These are phyloP conservation scores for Camelus bactrianus DNA, from an alignment of 2,113 vertebrate species.

Conservation along the genomic window DNA sequence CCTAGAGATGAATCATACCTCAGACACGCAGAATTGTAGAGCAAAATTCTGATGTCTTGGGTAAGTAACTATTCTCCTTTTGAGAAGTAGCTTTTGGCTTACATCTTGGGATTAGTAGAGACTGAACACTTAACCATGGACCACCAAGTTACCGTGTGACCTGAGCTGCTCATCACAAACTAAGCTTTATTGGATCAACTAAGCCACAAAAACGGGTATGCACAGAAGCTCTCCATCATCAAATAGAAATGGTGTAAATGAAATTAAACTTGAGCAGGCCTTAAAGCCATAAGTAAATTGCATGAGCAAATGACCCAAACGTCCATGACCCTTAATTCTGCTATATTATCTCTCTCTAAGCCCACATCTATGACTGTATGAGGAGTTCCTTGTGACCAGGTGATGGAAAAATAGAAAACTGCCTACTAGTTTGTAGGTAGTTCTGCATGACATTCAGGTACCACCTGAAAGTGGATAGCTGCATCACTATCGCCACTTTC, in stretches of 20 bases:
- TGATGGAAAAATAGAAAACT: not conserved
- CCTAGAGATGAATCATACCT: not conserved
- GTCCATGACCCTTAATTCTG: not conserved
- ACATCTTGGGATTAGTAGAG: not conserved
- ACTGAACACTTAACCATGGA: not conserved
- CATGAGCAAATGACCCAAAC: not conserved
- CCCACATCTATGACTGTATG: not conserved
- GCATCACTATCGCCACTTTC: not conserved
- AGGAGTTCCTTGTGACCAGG: not conserved
- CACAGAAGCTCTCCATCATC: not conserved
- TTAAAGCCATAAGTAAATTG: not conserved
- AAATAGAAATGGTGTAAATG: not conserved
- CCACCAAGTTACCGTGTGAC: not conserved
- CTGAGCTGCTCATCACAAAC: not conserved
- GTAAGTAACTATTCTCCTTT: not conserved
- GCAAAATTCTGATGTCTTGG: not conserved
- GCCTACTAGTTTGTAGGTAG: not conserved
- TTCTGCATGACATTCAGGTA: not conserved
- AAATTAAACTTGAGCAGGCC: not conserved
- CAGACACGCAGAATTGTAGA: not conserved
- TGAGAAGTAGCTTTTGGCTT: not conserved
- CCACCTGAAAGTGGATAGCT: not conserved
- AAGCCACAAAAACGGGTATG: not conserved
- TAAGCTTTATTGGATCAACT: not conserved
- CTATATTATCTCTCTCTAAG: not conserved